Base-by-base conservation (phyloP, 2,797 vertebrate species). In the Sternarchorhynchus goeldii region DNA sequence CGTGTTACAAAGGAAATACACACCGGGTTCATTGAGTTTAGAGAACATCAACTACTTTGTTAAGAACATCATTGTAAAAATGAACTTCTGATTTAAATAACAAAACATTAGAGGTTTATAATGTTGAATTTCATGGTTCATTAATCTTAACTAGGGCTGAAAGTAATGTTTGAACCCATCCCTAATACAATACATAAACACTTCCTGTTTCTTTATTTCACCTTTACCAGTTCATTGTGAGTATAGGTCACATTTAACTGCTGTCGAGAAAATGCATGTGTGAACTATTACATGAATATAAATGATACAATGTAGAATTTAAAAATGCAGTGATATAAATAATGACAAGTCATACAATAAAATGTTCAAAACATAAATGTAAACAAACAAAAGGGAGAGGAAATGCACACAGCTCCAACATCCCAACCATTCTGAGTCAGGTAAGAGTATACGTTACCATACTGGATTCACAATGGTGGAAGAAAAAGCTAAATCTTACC, bases 401-500 rank as follows among this genome's bases (percentile, higher is more conserved):
- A 67, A 45, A 45, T 14, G 5, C 29, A 25, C 10, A 41, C 7
- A 68, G 6, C 14, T 1, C 14, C 39, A 41, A 53, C 25, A 17
- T 69, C 12, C 17, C 34, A 57, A 17, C 17, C n/a, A 31, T 56
- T 75, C 31, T 20, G 17, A 34, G 21, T 58, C 62, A 32, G 45
- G 5, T 16, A 71, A 21, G 6, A 57, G 18, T 50, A 31, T 39
- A 25, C 39, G 29, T 60, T 65, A n/a, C 67, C 55, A 81, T 71
- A 69, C 58, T 59, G n/a, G 17, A 12, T 73, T 78, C 6, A 62
- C n/a, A 73, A 53, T 18, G 31, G 16, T 67, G 31, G 21, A 65
- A 55, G 36, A 66, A 76, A 76, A 72, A 73, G 56, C 62, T 71
- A 62, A 75, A 68, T 80, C 68, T 81, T 55, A 75, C 29, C 58